phyloP scores from a whole-genome alignment of 2,113 vertebrate genomes.

The Phylloscopus trochilus region DNA sequence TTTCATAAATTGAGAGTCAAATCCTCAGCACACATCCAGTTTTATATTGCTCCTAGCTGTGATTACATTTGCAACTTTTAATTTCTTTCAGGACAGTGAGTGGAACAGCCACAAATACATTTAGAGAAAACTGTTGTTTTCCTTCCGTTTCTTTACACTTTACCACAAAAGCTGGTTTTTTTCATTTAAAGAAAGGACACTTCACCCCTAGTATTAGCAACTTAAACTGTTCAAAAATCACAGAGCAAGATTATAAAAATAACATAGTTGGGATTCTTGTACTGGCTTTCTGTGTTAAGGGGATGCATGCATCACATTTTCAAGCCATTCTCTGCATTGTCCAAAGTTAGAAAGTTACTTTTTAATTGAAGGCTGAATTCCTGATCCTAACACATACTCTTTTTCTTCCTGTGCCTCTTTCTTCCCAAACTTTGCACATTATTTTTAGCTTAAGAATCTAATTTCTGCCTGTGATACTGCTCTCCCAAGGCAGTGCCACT shows the following conservation, averaged over 20 bases:
- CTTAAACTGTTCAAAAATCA: neutral
- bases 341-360: slow-evolving; percentile 39
- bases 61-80: neutral
- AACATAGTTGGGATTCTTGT: slow-evolving; percentile 52
- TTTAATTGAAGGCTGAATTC: slow-evolving; percentile 49
- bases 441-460: neutral
- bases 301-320: neutral
- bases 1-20: neutral
- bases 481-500: neutral
- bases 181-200: neutral
- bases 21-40: neutral
- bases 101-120: neutral
- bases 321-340: neutral
- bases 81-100: neutral
- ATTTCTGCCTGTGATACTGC: neutral
- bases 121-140: neutral
- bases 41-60: neutral
- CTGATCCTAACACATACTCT: neutral
- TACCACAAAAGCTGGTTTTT: neutral
- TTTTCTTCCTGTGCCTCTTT: neutral
- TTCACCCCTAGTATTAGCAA: neutral
- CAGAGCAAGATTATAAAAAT: slow-evolving; percentile 8
- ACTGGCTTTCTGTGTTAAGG: neutral
- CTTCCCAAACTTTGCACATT: neutral
- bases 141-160: neutral